A percentile compares a stretch with the other conserved stretches of the same genome.
Conservation (phyloP, 1,140 invertebrate species). For the Lasioglossum albipes region DNA sequence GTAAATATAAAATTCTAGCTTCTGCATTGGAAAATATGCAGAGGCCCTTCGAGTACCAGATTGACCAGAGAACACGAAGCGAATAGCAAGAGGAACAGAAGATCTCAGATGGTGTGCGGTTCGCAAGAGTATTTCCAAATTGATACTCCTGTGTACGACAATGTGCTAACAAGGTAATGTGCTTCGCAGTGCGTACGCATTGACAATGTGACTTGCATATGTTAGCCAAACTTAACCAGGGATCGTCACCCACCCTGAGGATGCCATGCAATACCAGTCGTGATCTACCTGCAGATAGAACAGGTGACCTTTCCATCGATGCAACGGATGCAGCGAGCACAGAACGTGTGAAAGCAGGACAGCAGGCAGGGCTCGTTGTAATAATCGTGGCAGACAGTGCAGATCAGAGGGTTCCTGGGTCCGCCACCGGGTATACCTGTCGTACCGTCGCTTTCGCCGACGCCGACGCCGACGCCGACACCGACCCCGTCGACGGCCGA, state of each 20-base stretch:
- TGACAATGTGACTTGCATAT: constrained; percentile 1
- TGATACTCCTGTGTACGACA: background rate
- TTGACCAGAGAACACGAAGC: background rate
- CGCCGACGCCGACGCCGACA: constrained; percentile 60
- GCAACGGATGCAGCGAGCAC: constrained; percentile 83
- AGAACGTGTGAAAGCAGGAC: constrained; percentile 86
- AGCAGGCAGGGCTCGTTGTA: constrained; percentile 85
- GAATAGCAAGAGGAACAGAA: background rate
- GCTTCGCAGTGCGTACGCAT: background rate
- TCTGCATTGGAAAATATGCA: background rate
- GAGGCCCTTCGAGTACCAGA: background rate
- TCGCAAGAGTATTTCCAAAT: background rate
- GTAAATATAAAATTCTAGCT: background rate
- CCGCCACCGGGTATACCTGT: constrained; percentile 55
- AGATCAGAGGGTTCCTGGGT: constrained; percentile 83
- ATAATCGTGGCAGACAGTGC: constrained; percentile 85
- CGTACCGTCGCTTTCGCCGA: constrained; percentile 67
- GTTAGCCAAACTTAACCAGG: constrained; percentile 36
- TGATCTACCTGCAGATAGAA: constrained; percentile 84
- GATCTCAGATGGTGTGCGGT: background rate
- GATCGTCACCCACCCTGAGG: constrained; percentile 42
- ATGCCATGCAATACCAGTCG: constrained; percentile 50
- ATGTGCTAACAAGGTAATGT: background rate
- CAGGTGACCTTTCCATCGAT: constrained; percentile 83
- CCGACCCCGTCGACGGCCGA: constrained; percentile 63